Conservation (phyloP, 2,113 vertebrate genomes). For the Cichladusa arquata region DNA sequence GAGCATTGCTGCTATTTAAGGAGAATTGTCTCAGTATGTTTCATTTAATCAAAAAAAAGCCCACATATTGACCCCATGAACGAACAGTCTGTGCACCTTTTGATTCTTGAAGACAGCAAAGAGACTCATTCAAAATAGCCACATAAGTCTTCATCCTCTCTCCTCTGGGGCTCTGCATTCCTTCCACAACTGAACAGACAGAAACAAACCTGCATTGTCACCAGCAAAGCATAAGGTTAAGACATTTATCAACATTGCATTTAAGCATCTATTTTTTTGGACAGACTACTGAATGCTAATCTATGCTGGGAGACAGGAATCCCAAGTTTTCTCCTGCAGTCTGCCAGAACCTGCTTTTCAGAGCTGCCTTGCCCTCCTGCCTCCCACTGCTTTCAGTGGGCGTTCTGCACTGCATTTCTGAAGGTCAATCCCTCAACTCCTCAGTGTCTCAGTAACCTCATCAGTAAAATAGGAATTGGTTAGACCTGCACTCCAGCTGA, state of each 20-base stretch:
- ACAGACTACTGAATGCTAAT: neutral
- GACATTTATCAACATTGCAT: neutral
- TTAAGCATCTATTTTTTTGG: neutral
- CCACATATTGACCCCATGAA: neutral
- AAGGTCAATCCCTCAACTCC: neutral
- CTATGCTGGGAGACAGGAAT: neutral
- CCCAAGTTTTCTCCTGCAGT: neutral
- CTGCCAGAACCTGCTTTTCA: neutral
- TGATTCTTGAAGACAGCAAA: neutral
- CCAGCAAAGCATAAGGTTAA: neutral
- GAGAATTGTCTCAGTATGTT: neutral
- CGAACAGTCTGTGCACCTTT: neutral
- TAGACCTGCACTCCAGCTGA: neutral
- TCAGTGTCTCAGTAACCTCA: neutral
- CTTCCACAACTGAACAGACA: neutral
- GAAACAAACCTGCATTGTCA: neutral
- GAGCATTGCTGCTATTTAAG: neutral
- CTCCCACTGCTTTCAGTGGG: neutral
- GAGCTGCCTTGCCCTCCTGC: neutral
- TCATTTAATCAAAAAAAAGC: neutral
- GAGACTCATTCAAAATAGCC: neutral
- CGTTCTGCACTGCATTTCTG: neutral
- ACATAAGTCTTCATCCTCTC: neutral
- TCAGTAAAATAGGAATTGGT: neutral
- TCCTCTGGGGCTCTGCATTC: neutral